phyloP scores from a whole-genome alignment of 2,113 vertebrate species.

The Ciconia maguari region DNA sequence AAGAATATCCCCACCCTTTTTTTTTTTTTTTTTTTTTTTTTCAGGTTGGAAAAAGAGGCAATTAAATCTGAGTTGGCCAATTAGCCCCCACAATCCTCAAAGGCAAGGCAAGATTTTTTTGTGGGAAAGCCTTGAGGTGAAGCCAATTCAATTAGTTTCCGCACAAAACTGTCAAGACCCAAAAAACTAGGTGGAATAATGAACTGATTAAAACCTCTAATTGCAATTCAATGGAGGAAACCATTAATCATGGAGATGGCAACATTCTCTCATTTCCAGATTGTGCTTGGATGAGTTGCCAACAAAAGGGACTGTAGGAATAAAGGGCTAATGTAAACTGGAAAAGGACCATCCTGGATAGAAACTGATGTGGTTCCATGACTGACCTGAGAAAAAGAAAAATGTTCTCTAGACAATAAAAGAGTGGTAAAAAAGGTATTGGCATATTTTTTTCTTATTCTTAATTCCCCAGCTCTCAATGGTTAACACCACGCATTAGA shows the following conservation, averaged over 20 bases:
- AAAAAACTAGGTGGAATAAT: slow-evolving; percentile 71
- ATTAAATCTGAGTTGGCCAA: slow-evolving; percentile 45
- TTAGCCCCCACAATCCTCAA: slow-evolving; percentile 41
- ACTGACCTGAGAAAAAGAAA: not conserved
- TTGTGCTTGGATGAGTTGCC: not conserved
- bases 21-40: not conserved
- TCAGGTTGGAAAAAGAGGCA: not conserved
- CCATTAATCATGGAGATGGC: slow-evolving; percentile 65
- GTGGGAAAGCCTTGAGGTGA: slow-evolving; percentile 64
- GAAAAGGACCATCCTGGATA: not conserved
- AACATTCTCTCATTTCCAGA: slow-evolving; percentile 26
- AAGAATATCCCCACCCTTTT: not conserved
- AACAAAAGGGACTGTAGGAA: not conserved
- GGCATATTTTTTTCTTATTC: not conserved
- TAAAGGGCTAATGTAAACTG: not conserved
- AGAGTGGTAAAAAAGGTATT: not conserved
- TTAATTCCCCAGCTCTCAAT: not conserved
- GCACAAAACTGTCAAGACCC: slow-evolving; percentile 62
- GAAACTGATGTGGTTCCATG: not conserved
- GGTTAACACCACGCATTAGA: not conserved
- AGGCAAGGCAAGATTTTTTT: slow-evolving; percentile 49
- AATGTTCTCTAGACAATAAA: not conserved
- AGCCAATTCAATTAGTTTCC: slow-evolving; percentile 75
- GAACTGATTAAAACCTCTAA: slow-evolving; percentile 76
- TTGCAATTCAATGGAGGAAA: slow-evolving; percentile 70